These are phyloP conservation scores for Takifugu flavidus DNA, from an alignment of 2,113 vertebrate species.

Conservation along the genomic window DNA sequence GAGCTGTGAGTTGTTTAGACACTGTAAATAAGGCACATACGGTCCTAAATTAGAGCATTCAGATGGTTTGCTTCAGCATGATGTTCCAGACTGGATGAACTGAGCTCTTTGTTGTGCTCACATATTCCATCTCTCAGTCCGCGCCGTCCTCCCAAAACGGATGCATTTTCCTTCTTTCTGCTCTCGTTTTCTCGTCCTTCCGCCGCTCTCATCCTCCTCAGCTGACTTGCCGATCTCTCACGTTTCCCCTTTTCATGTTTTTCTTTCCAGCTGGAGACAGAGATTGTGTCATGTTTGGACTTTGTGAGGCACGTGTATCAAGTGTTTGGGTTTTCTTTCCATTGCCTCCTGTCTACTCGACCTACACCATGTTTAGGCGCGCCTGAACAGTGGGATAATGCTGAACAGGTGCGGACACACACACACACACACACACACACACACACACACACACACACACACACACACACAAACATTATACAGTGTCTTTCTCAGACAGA, in stretches of 20 bases:
- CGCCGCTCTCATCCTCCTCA: no score
- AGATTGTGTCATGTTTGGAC: constrained; percentile 85
- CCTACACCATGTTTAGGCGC: constrained; percentile 84
- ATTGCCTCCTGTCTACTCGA: constrained; percentile 83
- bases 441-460: not conserved
- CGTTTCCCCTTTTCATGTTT: not conserved
- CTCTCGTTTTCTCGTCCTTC: not conserved
- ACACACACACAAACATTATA: not conserved
- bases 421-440: not conserved
- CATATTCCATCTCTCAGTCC: constrained; percentile 33
- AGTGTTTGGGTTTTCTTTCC: constrained; percentile 87
- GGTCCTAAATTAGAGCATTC: constrained; percentile 34
- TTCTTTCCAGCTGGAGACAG: constrained; percentile 78
- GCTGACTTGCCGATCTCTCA: not conserved
- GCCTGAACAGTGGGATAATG: constrained; percentile 81
- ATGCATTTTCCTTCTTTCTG: no score
- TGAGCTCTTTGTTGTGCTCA: constrained; percentile 51
- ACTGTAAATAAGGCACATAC: constrained; percentile 21
- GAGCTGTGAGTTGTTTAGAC: not conserved
- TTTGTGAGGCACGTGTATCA: constrained; percentile 83
- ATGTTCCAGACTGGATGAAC: constrained; percentile 61
- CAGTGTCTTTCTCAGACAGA: no score
- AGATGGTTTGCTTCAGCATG: constrained; percentile 43
- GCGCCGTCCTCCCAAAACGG: not conserved
- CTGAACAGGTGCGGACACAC: constrained; percentile 79